Conservation (phyloP, 37 sponge, comb jelly and placozoan genomes). For the Mnemiopsis leidyi region DNA sequence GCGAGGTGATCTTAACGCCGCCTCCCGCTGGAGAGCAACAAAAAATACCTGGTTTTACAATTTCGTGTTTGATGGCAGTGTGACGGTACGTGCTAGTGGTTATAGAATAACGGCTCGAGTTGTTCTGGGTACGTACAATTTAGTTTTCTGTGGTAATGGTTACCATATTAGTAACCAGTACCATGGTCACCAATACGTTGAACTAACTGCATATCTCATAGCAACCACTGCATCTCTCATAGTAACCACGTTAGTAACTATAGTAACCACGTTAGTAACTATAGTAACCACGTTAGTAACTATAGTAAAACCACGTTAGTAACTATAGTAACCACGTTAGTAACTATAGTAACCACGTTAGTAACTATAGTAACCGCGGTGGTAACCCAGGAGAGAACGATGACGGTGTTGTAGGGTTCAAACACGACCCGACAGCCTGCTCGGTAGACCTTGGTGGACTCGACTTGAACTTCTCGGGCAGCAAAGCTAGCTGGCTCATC, state of each 20-base stretch:
- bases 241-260: no score
- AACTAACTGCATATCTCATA: no score
- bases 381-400: not conserved
- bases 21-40: not conserved
- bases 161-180: no score
- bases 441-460: not conserved
- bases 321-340: not conserved
- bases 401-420: not conserved
- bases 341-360: not conserved
- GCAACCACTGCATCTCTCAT: no score
- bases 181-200: no score
- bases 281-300: no score
- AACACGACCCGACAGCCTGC: not conserved
- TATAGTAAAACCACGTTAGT: no score
- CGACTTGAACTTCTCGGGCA: slow-evolving; percentile 9
- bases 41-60: not conserved
- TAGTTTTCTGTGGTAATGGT: no score
- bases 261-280: no score
- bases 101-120: not conserved
- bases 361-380: not conserved
- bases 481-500: slow-evolving; percentile 19
- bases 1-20: not conserved
- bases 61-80: not conserved
- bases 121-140: not conserved
- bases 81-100: not conserved